These are phyloP conservation scores for Drosophila nannoptera DNA, from an alignment of 1,140 invertebrate genomes.

Conservation along the genomic window DNA sequence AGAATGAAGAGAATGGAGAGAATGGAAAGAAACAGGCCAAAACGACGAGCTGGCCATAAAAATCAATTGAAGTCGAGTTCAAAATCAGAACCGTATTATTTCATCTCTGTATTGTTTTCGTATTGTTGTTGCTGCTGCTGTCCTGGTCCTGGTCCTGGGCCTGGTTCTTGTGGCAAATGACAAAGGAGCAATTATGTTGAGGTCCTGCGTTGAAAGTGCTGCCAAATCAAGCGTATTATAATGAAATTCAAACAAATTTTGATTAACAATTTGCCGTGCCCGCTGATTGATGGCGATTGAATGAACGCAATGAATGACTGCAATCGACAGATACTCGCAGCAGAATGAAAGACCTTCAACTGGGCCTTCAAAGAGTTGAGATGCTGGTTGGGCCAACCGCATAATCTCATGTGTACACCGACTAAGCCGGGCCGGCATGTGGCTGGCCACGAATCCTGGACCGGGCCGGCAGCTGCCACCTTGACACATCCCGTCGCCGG, in stretches of 20 bases:
- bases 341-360: background rate
- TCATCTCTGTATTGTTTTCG: slow-evolving; percentile 34
- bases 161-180: slow-evolving; percentile 63
- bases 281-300: background rate
- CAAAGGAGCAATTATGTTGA: slow-evolving; percentile 72
- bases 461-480: slow-evolving; percentile 28
- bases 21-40: slow-evolving; percentile 16
- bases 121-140: slow-evolving; percentile 10
- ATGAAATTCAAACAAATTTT: slow-evolving; percentile 56
- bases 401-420: slow-evolving; percentile 19
- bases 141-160: slow-evolving; percentile 1
- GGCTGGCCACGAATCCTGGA: slow-evolving; percentile 15
- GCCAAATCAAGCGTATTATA: slow-evolving; percentile 56
- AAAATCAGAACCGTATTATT: slow-evolving; percentile 75
- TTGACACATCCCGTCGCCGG: slow-evolving; percentile 34
- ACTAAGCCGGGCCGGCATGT: slow-evolving; percentile 17
- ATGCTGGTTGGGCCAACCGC: slow-evolving; percentile 20
- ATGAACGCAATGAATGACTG: slow-evolving; percentile 17
- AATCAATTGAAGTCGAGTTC: slow-evolving; percentile 76
- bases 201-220: slow-evolving; percentile 45
- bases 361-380: slow-evolving; percentile 10
- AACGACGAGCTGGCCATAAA: slow-evolving; percentile 51
- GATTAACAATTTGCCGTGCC: slow-evolving; percentile 51
- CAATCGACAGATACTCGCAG: slow-evolving; percentile 14
- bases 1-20: slow-evolving; percentile 1